These are phyloP conservation scores for Holothuria glaberrima DNA, from an alignment of 35 echinoderm and acorn worm species.

Conservation along the genomic window DNA sequence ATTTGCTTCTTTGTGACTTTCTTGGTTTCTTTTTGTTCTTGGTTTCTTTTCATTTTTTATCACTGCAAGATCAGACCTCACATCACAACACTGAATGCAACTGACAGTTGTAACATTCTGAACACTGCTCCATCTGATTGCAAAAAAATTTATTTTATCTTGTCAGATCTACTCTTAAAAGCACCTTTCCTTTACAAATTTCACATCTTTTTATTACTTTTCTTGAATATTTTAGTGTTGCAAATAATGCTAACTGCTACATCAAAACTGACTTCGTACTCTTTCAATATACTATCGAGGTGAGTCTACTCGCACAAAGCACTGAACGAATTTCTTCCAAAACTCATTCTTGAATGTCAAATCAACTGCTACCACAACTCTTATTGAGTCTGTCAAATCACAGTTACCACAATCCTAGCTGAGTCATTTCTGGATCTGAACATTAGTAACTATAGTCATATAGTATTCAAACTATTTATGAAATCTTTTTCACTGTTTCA, in stretches of 20 bases:
- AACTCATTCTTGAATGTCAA: not conserved
- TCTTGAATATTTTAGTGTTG: too few relatives aligned
- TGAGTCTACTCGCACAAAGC: not conserved
- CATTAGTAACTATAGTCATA: too few relatives aligned
- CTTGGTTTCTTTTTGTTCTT: conserved; percentile 1
- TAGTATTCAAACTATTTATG: too few relatives aligned
- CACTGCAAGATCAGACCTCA: not conserved
- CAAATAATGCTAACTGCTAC: too few relatives aligned
- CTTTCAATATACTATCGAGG: not conserved
- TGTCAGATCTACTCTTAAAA: not conserved
- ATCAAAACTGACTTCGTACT: not conserved
- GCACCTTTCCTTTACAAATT: too few relatives aligned
- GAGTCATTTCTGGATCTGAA: too few relatives aligned
- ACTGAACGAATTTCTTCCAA: not conserved
- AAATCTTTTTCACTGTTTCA: too few relatives aligned
- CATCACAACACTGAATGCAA: not conserved
- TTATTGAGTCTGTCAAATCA: too few relatives aligned
- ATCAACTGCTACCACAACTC: too few relatives aligned
- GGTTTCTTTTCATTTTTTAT: not conserved
- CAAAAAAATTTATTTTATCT: not conserved
- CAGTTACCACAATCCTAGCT: too few relatives aligned
- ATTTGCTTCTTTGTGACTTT: conserved; percentile 22
- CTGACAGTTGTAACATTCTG: not conserved
- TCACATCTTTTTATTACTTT: too few relatives aligned
- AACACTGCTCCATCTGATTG: not conserved